Evolutionary conservation across 2,797 vertebrate genomes (phyloP).

Genomic region (Platalea minor): DNA sequence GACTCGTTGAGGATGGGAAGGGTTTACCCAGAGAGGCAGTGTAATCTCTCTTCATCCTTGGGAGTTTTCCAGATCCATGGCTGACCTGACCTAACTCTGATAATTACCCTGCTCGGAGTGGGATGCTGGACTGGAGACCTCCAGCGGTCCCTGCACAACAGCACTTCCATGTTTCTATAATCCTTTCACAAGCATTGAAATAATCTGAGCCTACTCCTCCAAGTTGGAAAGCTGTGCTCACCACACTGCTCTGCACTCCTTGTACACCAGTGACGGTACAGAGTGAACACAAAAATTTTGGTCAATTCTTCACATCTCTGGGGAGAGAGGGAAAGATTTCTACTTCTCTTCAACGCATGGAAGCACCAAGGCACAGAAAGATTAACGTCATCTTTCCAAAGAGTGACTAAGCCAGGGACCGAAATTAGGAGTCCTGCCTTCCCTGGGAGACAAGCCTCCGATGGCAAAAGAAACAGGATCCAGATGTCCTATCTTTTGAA

Average conservation of each 20-base stretch:
- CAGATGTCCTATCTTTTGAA: background rate
- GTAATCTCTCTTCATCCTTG: background rate
- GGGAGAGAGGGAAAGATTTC: background rate
- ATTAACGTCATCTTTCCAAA: background rate
- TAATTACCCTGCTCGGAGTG: background rate
- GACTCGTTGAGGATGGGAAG: background rate
- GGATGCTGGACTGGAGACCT: background rate
- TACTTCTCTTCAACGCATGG: background rate
- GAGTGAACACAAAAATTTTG: background rate
- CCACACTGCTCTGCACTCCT: background rate
- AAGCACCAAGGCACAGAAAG: background rate
- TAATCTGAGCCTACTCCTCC: background rate
- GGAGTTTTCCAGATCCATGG: background rate
- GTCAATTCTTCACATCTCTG: background rate
- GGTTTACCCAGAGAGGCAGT: background rate
- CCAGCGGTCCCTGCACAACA: background rate
- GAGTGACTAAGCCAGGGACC: background rate
- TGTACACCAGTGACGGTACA: background rate
- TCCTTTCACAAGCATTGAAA: background rate
- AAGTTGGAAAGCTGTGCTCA: background rate
- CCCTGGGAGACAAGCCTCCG: background rate
- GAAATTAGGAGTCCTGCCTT: background rate
- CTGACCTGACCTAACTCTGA: background rate
- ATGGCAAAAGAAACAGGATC: background rate
- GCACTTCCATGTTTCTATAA: background rate